Evolutionary conservation across 2,888 invertebrate genomes (phyloP), one percentile per base, ranked within the genome.

Genomic region (Andrena praecox): DNA sequence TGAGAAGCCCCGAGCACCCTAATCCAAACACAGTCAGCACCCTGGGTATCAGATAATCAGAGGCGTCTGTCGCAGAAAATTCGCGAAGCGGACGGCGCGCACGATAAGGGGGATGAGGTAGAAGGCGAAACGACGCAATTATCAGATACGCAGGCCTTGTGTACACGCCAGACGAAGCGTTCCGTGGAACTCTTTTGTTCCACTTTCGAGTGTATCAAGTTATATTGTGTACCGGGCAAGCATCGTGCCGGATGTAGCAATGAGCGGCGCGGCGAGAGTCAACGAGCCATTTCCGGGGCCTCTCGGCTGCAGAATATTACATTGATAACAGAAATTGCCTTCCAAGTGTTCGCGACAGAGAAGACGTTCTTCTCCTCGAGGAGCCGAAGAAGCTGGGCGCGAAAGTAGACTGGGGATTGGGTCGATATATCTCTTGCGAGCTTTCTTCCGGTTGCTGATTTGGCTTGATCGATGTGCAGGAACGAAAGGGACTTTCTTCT

Each of bases 211-310:
- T 85, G 87, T 89, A 91, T 89, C 89, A 87, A 90, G 90, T 91
- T 91, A 92, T 91, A 90, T 90, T 90, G 89, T 90, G 88, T 90
- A 89, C 89, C 80, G 85, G 56, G 85, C 89, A 86, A 90, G 90
- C 90, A 88, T 89, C 89, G 87, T 89, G 88, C 92, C 93, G 93
- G 93, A 93, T 92, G 93, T 93, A 89, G 89, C 93, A 93, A 93
- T 93, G 92, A 93, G 91, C 90, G 87, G 86, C 90, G 89, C 88
- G 88, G 89, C 89, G 87, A 91, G 91, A 91, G 93, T 93, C 92
- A 93, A 93, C 92, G 91, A 93, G 93, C 87, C 85, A 91, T 92
- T 93, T 93, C 93, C 93, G 93, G 93, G 92, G 92, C 87, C 85
- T 86, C 83, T 80, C 87, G 85, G 85, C 79, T 86, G 91, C 91